phyloP scores from a whole-genome alignment of 2,113 vertebrate species.

The Zapornia atra region DNA sequence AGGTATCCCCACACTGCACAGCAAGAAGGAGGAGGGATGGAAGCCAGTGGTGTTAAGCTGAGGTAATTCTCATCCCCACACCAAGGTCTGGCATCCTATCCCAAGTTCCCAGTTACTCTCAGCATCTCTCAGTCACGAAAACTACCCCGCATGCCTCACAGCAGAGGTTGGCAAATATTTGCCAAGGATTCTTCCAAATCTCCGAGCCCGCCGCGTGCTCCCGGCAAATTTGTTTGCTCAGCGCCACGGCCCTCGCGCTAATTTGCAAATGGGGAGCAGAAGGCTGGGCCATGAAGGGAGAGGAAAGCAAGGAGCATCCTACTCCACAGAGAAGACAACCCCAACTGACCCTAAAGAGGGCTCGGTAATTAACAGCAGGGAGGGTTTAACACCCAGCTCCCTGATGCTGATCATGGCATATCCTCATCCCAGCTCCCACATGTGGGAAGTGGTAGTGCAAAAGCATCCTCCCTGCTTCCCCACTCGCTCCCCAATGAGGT shows the following conservation, averaged over 20 bases:
- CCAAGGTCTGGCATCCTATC: neutral
- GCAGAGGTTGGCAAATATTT: slow-evolving; percentile 57
- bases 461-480: neutral
- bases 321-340: neutral
- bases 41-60: neutral
- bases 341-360: neutral
- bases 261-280: slow-evolving; percentile 42
- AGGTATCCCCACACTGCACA: neutral
- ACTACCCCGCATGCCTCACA: neutral
- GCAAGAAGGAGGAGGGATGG: neutral
- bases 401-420: too few relatives aligned
- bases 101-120: neutral
- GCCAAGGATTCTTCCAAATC: slow-evolving; percentile 56
- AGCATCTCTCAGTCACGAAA: neutral
- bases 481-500: accelerated
- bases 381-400: neutral
- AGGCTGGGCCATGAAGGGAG: accelerated
- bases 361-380: neutral
- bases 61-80: neutral
- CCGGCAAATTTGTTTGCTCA: slow-evolving; percentile 61
- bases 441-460: neutral
- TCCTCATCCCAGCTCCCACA: neutral
- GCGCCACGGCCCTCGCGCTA: neutral
- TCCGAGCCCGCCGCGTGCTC: neutral
- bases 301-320: neutral